phyloP scores from a whole-genome alignment of 2,797 vertebrate species.

The Erpetoichthys calabaricus region DNA sequence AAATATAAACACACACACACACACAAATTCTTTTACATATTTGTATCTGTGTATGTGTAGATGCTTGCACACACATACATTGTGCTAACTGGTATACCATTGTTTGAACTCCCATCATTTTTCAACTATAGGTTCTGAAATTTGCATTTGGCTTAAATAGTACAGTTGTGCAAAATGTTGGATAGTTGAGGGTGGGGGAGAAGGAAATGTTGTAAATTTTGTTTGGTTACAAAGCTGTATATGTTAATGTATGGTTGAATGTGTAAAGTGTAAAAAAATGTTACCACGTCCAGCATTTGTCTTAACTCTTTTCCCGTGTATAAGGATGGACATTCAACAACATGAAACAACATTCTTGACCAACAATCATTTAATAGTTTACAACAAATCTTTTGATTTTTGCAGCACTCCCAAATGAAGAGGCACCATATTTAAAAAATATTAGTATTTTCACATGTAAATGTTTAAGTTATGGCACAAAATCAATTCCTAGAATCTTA shows the following conservation, averaged over 20 bases:
- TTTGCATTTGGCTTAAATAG: slow-evolving; percentile 32
- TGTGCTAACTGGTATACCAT: slow-evolving; percentile 47
- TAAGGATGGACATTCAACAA: slow-evolving; percentile 78
- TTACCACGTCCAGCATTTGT: slow-evolving; percentile 68
- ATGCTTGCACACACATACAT: too few relatives aligned
- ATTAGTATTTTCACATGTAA: slow-evolving; percentile 33
- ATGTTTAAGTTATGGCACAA: slow-evolving; percentile 37
- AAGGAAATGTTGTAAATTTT: slow-evolving; percentile 30
- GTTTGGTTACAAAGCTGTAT: slow-evolving; percentile 37
- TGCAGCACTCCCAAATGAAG: background rate
- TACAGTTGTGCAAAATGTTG: slow-evolving; percentile 33
- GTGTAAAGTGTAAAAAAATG: slow-evolving; percentile 64
- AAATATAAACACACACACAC: too few relatives aligned
- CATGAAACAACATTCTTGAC: slow-evolving; percentile 16
- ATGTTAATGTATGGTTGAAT: slow-evolving; percentile 59
- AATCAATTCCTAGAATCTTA: slow-evolving; percentile 16
- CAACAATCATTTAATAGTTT: background rate
- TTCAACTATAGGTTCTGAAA: slow-evolving; percentile 40
- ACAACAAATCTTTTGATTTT: slow-evolving; percentile 3
- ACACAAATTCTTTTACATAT: too few relatives aligned
- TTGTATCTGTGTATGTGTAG: too few relatives aligned
- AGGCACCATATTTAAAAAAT: slow-evolving; percentile 12
- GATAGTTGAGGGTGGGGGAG: slow-evolving; percentile 19
- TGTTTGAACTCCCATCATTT: slow-evolving; percentile 75
- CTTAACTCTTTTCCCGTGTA: slow-evolving; percentile 52